Base-by-base conservation (phyloP, 2,113 vertebrate genomes). In the Tychaedon coryphoeus region DNA sequence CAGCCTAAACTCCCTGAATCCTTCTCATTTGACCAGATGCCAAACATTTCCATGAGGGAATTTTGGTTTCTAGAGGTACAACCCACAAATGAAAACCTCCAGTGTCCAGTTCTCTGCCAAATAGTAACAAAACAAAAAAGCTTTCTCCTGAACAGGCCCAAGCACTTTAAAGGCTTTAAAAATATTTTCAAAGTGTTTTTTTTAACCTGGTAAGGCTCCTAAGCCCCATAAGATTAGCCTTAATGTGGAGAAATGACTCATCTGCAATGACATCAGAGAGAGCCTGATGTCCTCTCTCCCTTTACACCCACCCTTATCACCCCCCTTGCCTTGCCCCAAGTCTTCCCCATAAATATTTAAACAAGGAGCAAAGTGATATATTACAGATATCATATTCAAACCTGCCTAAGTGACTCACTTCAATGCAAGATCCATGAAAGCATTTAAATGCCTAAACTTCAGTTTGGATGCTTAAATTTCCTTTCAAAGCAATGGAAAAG, bases 261-360 rank as follows among this genome's bases (percentile, higher is more conserved):
- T 93, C 78, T 74, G 29, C 85, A 70, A 70, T 51, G 71, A 95
- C 84, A 88, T 92, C 71, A 94, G 66, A 67, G 51, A 69, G 43
- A 48, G 47, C 40, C 84, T 48, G 3, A 48, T 36, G 78, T 79
- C 67, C 84, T 50, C 78, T 85, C 88, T 90, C 85, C 48, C 69
- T 89, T 92, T 81, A 77, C 86, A 93, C 56, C 20, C 88, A 86
- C 60, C 79, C 67, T 70, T 50, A 95, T 80, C 92, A 66, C 45
- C 74, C 78, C 62, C 87, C 74, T 26, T 31, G 50, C 81, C 78
- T 95, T 29, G 0, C 85, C 90, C 87, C 42, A 62, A 88, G 62
- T 43, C 92, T 83, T 92, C 64, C 0, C 58, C 87, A 92, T 93
- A 83, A 97, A 96, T 95, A 92, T 94, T 96, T 95, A 97, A 96